These are phyloP conservation scores for Dascillus cervinus DNA, from an alignment of 2,888 invertebrate species.

Conservation along the genomic window DNA sequence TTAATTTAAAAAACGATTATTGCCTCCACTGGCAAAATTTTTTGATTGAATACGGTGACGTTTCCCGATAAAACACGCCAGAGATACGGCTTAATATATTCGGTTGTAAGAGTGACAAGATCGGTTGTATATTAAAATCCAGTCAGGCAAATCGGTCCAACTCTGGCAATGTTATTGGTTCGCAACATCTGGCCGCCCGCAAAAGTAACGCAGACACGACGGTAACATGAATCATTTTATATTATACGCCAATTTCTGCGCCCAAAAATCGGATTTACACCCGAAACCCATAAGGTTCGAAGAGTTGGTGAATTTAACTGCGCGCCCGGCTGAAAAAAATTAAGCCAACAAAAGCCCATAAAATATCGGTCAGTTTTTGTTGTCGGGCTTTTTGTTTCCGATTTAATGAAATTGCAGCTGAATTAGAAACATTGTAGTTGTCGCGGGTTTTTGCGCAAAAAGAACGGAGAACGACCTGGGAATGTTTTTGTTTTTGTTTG, in stretches of 20 bases:
- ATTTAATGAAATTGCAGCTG: too few relatives aligned
- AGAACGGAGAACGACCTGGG: too few relatives aligned
- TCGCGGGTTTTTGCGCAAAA: too few relatives aligned
- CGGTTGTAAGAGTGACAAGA: neutral
- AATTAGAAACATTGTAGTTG: too few relatives aligned
- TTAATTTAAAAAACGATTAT: too few relatives aligned
- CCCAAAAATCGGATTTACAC: conserved; percentile 3
- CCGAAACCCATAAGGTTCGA: conserved; percentile 1
- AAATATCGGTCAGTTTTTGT: neutral
- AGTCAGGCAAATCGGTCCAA: conserved; percentile 8
- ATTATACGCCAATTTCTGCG: neutral
- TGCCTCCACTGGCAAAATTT: too few relatives aligned
- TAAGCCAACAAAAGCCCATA: neutral
- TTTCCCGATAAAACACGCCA: too few relatives aligned
- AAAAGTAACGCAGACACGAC: conserved; percentile 7
- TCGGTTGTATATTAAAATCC: conserved; percentile 6
- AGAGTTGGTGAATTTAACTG: conserved; percentile 1
- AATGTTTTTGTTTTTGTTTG: too few relatives aligned
- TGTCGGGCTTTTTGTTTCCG: too few relatives aligned
- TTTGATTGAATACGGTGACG: too few relatives aligned
- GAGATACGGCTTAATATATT: neutral
- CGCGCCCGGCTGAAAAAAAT: too few relatives aligned
- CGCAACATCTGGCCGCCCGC: conserved; percentile 12
- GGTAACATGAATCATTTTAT: conserved; percentile 9
- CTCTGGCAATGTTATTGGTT: conserved; percentile 11